These are phyloP conservation scores for Chirona hameri DNA, from an alignment of 2,888 invertebrate genomes.

Conservation along the genomic window DNA sequence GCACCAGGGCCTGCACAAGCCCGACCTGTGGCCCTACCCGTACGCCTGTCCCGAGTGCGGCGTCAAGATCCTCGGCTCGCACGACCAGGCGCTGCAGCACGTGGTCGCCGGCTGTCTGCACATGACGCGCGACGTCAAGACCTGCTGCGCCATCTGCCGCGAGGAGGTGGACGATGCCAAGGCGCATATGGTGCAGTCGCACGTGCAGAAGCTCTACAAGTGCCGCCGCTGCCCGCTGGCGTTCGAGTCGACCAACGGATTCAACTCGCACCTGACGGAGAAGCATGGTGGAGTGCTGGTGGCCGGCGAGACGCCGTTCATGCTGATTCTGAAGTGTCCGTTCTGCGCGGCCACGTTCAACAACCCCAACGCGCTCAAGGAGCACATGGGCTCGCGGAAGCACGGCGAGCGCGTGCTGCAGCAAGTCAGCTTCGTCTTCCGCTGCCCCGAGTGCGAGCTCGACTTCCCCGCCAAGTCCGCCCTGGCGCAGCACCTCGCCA, in stretches of 20 bases:
- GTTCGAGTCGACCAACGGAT: conserved; percentile 24
- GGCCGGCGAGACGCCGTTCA: background rate
- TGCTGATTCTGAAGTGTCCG: conserved; percentile 27
- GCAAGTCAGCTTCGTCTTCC: background rate
- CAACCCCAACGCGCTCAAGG: conserved; percentile 6
- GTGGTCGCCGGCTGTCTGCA: background rate
- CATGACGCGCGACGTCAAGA: background rate
- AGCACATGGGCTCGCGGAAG: background rate
- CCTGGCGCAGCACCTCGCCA: background rate
- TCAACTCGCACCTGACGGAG: background rate
- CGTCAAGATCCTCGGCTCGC: background rate
- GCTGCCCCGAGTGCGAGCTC: conserved; percentile 4
- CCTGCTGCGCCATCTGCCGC: conserved; percentile 7
- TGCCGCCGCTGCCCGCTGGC: conserved; percentile 29
- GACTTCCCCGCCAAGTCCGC: background rate
- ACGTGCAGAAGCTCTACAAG: conserved; percentile 30
- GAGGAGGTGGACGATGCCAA: background rate
- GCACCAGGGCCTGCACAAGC: conserved; percentile 26
- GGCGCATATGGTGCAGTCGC: background rate
- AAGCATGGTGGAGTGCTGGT: background rate
- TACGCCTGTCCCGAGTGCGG: conserved; percentile 29
- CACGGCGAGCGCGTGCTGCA: conserved; percentile 6
- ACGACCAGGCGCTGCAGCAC: background rate
- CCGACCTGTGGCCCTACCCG: conserved; percentile 22
- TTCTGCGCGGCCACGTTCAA: conserved; percentile 25